Evolutionary conservation across 2,888 invertebrate genomes (phyloP).

Genomic region (Chouioia cunea): DNA sequence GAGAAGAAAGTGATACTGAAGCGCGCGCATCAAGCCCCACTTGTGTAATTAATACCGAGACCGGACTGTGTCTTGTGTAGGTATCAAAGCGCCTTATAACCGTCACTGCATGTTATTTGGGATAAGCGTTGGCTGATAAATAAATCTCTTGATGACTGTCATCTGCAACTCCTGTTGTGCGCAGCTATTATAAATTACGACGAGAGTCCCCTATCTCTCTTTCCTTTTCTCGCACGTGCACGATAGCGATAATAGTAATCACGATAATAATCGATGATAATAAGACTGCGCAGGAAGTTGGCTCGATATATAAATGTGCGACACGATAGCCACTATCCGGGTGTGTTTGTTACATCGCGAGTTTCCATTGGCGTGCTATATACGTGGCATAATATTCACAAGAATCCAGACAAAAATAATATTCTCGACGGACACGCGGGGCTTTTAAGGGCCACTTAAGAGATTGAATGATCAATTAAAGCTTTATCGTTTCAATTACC

Average conservation of each 20-base stretch:
- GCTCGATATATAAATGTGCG: conserved; percentile 20
- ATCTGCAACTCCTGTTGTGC: conserved; percentile 55
- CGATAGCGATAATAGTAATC: conserved; percentile 49
- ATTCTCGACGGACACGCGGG: conserved; percentile 9
- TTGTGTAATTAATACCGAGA: conserved; percentile 27
- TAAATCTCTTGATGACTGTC: conserved; percentile 62
- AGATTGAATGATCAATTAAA: conserved; percentile 50
- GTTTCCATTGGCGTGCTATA: neutral
- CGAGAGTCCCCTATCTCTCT: no score
- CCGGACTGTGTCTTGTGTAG: no score
- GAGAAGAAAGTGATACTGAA: conserved; percentile 2
- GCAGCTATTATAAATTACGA: conserved; percentile 52
- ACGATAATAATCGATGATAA: conserved; percentile 41
- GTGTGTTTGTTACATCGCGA: neutral
- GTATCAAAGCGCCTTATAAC: neutral
- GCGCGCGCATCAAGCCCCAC: conserved; percentile 9
- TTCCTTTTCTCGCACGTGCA: conserved; percentile 27
- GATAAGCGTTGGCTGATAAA: conserved; percentile 53
- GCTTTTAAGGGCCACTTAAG: conserved; percentile 44
- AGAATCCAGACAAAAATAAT: conserved; percentile 31
- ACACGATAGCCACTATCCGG: conserved; percentile 24
- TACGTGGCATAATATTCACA: neutral
- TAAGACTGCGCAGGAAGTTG: conserved; percentile 3
- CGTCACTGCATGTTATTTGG: neutral
- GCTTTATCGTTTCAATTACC: conserved; percentile 45